A percentile compares a stretch with the other conserved stretches of the same genome.
phyloP scores from a whole-genome alignment of 2,888 invertebrate genomes.

The Harmothoe impar region DNA sequence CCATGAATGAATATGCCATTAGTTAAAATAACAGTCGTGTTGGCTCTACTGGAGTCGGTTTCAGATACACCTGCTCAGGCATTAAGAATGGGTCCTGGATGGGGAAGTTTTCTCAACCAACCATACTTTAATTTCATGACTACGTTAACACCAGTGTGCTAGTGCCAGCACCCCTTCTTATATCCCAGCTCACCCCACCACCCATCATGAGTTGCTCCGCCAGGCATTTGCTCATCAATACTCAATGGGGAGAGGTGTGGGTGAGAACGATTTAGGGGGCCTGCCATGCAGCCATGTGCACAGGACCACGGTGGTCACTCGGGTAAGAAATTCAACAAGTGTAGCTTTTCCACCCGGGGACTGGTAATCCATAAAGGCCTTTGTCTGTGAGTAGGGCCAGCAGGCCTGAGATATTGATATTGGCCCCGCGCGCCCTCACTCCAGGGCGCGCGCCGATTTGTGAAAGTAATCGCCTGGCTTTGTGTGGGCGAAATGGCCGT shows the following conservation, averaged over 20 bases:
- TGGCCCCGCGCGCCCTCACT: conserved; percentile 17
- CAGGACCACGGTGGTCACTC: conserved; percentile 9
- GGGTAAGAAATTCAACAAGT: conserved; percentile 39
- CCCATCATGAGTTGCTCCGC: neutral
- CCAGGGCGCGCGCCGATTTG: neutral
- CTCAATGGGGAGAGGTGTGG: neutral
- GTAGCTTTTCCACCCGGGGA: neutral
- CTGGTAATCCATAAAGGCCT: conserved; percentile 31
- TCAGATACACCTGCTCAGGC: neutral
- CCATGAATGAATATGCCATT: neutral
- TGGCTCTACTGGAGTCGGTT: neutral
- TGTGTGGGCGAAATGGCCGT: conserved; percentile 26
- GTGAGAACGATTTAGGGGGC: neutral
- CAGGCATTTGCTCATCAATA: conserved; percentile 30
- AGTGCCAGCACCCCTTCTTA: neutral
- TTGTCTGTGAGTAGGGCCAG: conserved; percentile 5
- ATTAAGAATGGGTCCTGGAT: neutral
- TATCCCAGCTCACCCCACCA: no score
- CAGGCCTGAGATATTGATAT: conserved; percentile 26
- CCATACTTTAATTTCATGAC: conserved; percentile 7
- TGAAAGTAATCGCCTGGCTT: conserved; percentile 21
- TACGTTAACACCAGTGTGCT: neutral
- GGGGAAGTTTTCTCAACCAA: neutral
- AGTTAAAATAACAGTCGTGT: neutral
- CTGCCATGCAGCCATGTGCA: neutral